Evolutionary conservation across 2,888 invertebrate genomes (phyloP), one percentile per base, ranked within the genome.

Genomic region (Lasius fuliginosus): DNA sequence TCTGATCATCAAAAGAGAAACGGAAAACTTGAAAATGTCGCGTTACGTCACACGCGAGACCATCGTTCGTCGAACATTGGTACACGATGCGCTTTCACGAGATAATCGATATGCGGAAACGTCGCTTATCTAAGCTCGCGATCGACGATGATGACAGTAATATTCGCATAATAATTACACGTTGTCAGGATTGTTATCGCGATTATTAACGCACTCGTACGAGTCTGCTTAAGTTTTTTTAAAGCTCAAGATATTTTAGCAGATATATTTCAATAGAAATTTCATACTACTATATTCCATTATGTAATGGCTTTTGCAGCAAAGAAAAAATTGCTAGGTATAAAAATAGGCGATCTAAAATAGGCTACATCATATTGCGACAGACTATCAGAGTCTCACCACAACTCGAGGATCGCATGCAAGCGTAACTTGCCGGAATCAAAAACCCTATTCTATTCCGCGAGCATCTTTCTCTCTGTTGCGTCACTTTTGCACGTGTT

Each of bases 401-500:
- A 9, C 73, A 12, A 42, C 42, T 12, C 58, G 69, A 42, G n/a
- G 73, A 75, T 65, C 56, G 36, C 53, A 58, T n/a, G 56, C 58
- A 42, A 46, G 23, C 23, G 33, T 49, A 33, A 9, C 49, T 73
- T 23, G 36, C 56, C 65, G 73, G 82, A 79, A 64, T 49, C 53
- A 75, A 62, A 86, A 77, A 46, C 53, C 74, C 46, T 76, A 82
- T 73, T 83, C 49, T 82, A 67, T 62, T 68, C 53, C 69, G 77
- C 33, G 64, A 65, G 62, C 64, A 77, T 86, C 84, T 86, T 69
- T 83, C 75, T 85, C 75, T 75, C 58, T 8, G 67, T 90, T 90
- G 83, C 89, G 53, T 86, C 88, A 90, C 58, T 84, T 82, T 40
- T 81, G 79, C 83, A 36, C 84, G 83, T 82, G 75, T 82, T 69